phyloP scores from a whole-genome alignment of 2,888 invertebrate species.

The Lasioglossum vierecki region DNA sequence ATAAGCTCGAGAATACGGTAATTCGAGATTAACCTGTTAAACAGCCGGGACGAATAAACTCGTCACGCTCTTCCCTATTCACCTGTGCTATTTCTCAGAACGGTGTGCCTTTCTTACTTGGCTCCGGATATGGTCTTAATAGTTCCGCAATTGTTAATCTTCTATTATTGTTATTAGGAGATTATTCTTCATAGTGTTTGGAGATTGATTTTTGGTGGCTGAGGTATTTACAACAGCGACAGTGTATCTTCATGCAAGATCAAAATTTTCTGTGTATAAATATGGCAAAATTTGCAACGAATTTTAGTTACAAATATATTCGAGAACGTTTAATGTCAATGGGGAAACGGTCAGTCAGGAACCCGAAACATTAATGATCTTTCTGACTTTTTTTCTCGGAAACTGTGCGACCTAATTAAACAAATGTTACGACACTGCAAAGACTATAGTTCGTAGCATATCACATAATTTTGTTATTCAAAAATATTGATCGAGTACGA shows the following conservation, averaged over 20 bases:
- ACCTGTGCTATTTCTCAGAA: neutral
- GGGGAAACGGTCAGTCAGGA: neutral
- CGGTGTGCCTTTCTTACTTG: neutral
- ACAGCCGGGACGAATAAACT: slow-evolving; percentile 4
- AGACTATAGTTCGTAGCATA: neutral
- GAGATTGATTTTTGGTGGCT: too few relatives aligned
- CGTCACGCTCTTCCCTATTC: neutral
- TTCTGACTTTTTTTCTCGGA: neutral
- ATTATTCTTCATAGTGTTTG: too few relatives aligned
- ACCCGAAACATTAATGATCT: neutral
- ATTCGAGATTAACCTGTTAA: slow-evolving; percentile 20
- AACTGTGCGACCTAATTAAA: too few relatives aligned
- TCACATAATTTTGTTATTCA: neutral
- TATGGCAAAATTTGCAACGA: too few relatives aligned
- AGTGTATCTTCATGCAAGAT: too few relatives aligned
- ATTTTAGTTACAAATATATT: too few relatives aligned
- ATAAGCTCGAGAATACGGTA: slow-evolving; percentile 18
- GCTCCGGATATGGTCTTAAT: neutral
- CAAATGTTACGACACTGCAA: neutral
- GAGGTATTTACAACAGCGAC: too few relatives aligned
- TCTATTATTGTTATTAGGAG: too few relatives aligned
- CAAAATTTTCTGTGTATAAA: too few relatives aligned
- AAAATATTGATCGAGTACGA: too few relatives aligned
- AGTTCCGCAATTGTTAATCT: neutral
- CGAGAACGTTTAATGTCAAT: too few relatives aligned